A percentile compares a stretch with the other conserved stretches of the same genome.
Conservation (phyloP, 2,888 invertebrate genomes). For the Empis stercorea region DNA sequence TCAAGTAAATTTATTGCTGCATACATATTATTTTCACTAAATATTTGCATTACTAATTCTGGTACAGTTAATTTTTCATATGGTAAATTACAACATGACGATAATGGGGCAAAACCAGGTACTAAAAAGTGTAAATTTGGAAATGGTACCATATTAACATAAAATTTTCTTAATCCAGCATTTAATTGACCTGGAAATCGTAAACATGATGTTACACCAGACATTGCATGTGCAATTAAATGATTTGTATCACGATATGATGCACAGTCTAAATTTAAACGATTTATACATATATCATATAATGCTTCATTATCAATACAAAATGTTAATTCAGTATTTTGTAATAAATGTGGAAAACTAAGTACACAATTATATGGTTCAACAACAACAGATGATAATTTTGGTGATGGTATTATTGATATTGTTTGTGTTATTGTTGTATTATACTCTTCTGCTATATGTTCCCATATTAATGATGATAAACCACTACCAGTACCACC, state of each 20-base stretch:
- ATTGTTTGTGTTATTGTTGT: slow-evolving; percentile 60
- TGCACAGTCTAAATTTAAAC: slow-evolving; percentile 21
- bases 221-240: slow-evolving; percentile 31
- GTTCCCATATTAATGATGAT: slow-evolving; percentile 56
- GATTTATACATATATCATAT: slow-evolving; percentile 22
- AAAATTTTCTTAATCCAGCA: slow-evolving; percentile 72
- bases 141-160: slow-evolving; percentile 86
- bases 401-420: slow-evolving; percentile 41
- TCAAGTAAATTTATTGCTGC: slow-evolving; percentile 66
- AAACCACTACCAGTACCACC: slow-evolving; percentile 67
- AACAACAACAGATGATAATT: slow-evolving; percentile 27
- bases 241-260: slow-evolving; percentile 24
- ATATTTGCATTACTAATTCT: slow-evolving; percentile 57
- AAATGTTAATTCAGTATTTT: slow-evolving; percentile 26
- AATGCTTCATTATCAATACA: slow-evolving; percentile 30
- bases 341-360: slow-evolving; percentile 23
- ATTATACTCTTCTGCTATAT: slow-evolving; percentile 60
- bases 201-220: slow-evolving; percentile 63
- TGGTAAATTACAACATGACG: slow-evolving; percentile 48
- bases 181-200: slow-evolving; percentile 87
- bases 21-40: slow-evolving; percentile 71
- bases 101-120: slow-evolving; percentile 65
- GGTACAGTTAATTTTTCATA: slow-evolving; percentile 57
- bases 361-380: slow-evolving; percentile 30
- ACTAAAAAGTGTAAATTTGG: slow-evolving; percentile 78